A percentile compares a stretch with the other conserved stretches of the same genome.
These are phyloP conservation scores for Romanogobio albipinnatus DNA, from an alignment of 2,113 vertebrate genomes.

Conservation along the genomic window DNA sequence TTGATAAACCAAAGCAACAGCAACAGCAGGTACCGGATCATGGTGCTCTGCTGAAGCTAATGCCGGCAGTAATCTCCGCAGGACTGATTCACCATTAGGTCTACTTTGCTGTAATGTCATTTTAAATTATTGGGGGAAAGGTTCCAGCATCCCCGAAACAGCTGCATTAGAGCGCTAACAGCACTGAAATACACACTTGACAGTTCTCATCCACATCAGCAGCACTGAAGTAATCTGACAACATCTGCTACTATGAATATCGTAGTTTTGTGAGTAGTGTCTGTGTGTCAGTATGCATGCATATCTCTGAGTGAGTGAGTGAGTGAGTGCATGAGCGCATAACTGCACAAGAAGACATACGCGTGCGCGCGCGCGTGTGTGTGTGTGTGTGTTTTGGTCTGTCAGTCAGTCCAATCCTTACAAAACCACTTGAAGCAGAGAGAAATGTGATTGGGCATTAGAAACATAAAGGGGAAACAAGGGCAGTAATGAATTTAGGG, in stretches of 20 bases:
- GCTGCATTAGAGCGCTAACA: constrained; percentile 26
- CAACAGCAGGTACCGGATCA: not conserved
- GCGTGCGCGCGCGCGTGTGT: constrained; percentile 55
- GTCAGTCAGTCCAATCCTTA: constrained; percentile 81
- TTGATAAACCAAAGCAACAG: constrained; percentile 24
- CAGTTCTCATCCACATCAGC: constrained; percentile 15
- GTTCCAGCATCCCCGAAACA: constrained; percentile 28
- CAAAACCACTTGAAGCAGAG: constrained; percentile 92
- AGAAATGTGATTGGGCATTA: constrained; percentile 93
- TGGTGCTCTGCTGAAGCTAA: not conserved
- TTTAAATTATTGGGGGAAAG: constrained; percentile 39
- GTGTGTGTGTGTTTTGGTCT: constrained; percentile 67
- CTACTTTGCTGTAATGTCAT: constrained; percentile 31
- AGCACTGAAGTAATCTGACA: not conserved
- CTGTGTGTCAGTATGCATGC: constrained; percentile 36
- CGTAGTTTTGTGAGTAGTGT: constrained; percentile 47
- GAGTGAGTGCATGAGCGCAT: constrained; percentile 28
- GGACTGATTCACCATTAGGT: constrained; percentile 13
- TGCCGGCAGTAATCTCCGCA: not conserved
- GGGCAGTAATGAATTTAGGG: constrained; percentile 99
- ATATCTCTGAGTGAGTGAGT: not conserved
- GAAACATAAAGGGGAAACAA: constrained; percentile 99
- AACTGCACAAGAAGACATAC: constrained; percentile 49
- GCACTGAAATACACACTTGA: constrained; percentile 37
- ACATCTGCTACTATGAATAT: constrained; percentile 25